These are phyloP conservation scores for Carpatolechia fugitivella DNA, from an alignment of 2,888 invertebrate species.

Conservation along the genomic window DNA sequence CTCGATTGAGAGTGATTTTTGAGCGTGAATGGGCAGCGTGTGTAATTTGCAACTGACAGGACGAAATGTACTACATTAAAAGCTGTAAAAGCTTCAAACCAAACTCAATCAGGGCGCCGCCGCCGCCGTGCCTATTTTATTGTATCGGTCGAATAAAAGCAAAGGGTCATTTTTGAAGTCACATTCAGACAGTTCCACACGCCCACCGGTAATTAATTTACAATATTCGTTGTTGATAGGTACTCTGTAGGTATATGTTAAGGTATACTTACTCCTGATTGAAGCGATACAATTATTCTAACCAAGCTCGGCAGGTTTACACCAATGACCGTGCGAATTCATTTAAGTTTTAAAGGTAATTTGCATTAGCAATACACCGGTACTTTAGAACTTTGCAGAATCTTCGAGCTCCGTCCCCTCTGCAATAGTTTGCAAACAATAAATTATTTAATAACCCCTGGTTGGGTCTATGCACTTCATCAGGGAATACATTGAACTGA, in stretches of 20 bases:
- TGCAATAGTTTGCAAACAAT: conserved; percentile 69
- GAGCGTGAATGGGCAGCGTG: conserved; percentile 74
- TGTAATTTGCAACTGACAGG: conserved; percentile 74
- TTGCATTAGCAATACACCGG: conserved; percentile 56
- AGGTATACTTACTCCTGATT: neutral
- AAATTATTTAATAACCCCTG: conserved; percentile 75
- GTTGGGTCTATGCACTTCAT: conserved; percentile 65
- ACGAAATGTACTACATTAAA: conserved; percentile 71
- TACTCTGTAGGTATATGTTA: conserved; percentile 8
- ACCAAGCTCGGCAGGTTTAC: conserved; percentile 1
- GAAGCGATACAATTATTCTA: conserved; percentile 6
- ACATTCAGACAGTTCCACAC: neutral
- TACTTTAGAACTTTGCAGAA: conserved; percentile 52
- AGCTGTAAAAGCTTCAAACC: conserved; percentile 68
- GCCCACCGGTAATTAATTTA: neutral
- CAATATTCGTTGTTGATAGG: conserved; percentile 20
- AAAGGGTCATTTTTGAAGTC: conserved; percentile 11
- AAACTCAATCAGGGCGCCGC: conserved; percentile 64
- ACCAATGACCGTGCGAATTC: conserved; percentile 47
- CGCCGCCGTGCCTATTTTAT: conserved; percentile 43
- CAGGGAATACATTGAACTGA: conserved; percentile 62
- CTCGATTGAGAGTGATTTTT: conserved; percentile 77
- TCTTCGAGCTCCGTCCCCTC: conserved; percentile 63
- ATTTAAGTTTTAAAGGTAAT: conserved; percentile 61
- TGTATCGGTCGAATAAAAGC: conserved; percentile 34